Base-by-base conservation (phyloP, 2,113 vertebrate genomes). In the Redunca redunca region DNA sequence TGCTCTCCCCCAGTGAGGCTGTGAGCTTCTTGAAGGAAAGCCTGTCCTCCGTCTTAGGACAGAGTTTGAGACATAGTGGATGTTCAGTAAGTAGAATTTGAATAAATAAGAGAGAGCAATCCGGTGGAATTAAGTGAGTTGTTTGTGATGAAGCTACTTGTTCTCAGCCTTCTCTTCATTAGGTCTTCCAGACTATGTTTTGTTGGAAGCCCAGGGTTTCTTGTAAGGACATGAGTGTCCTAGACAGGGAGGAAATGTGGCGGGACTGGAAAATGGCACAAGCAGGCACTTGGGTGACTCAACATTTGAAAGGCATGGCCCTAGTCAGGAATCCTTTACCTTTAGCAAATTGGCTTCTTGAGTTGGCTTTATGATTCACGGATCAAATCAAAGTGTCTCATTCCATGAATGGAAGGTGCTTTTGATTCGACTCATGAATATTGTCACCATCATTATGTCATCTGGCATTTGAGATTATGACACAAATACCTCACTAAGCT, bases 401-500 rank as follows among this genome's bases (percentile, higher is more conserved):
- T 88, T 77, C 23, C 43, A 46, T 71, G 28, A 90, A 71, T 57
- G 77, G 36, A 67, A 95, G 78, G 60, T 46, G n/a, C 21, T 91
- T 95, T 67, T 85, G 14, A 81, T 96, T 86, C 71, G 81, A 33
- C 84, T 95, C 60, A 74, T 0, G 4, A 64, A 48, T 55, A 53
- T 62, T 57, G 19, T 88, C 71, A 58, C 50, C 30, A 21, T 92
- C 60, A 21, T 84, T 67, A 43, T 88, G 88, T 97, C 80, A 88
- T 52, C 53, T 95, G 88, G 64, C 43, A 58, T 95, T 96, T 88
- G 95, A 86, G 67, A 85, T 58, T 48, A 74, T 93, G 97, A 52
- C 84, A 52, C 55, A 80, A 33, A 55, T 53, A 43, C 26, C 71
- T 90, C 71, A 2, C 33, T 74, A 12, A 7, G 50, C 55, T 40